Conservation (phyloP, 2,797 vertebrate species). For the Sebastes taczanowskii region DNA sequence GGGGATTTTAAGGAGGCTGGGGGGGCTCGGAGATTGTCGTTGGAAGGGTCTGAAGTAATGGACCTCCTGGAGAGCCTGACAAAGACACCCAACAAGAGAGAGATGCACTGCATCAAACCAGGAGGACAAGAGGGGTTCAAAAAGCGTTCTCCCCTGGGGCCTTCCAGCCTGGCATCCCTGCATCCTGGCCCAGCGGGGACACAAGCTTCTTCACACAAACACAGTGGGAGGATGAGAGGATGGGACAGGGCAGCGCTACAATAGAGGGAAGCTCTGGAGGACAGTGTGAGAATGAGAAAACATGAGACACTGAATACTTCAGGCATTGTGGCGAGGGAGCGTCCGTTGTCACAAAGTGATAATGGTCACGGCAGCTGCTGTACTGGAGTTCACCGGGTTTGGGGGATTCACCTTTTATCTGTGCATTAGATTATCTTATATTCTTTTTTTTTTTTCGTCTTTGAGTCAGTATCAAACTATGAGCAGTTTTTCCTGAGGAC, state of each 20-base stretch:
- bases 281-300: constrained; percentile 75
- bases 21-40: constrained; percentile 71
- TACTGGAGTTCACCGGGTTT: constrained; percentile 39
- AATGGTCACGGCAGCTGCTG: constrained; percentile 68
- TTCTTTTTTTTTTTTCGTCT: neutral
- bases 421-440: neutral
- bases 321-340: constrained; percentile 60
- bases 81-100: constrained; percentile 75
- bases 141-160: constrained; percentile 70
- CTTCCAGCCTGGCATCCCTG: constrained; percentile 72
- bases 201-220: constrained; percentile 74
- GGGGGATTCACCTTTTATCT: neutral
- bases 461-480: constrained; percentile 16
- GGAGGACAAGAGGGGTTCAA: constrained; percentile 78
- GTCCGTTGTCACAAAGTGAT: constrained; percentile 66
- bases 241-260: constrained; percentile 64
- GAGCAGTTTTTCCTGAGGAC: constrained; percentile 1
- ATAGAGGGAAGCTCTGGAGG: constrained; percentile 63
- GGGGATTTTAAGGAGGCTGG: constrained; percentile 51
- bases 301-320: constrained; percentile 59
- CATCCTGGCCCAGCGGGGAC: constrained; percentile 72
- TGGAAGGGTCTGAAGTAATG: constrained; percentile 75
- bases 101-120: constrained; percentile 80
- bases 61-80: constrained; percentile 71
- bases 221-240: constrained; percentile 79